These are phyloP conservation scores for Columbina picui DNA, from an alignment of 2,113 vertebrate species.

Conservation along the genomic window DNA sequence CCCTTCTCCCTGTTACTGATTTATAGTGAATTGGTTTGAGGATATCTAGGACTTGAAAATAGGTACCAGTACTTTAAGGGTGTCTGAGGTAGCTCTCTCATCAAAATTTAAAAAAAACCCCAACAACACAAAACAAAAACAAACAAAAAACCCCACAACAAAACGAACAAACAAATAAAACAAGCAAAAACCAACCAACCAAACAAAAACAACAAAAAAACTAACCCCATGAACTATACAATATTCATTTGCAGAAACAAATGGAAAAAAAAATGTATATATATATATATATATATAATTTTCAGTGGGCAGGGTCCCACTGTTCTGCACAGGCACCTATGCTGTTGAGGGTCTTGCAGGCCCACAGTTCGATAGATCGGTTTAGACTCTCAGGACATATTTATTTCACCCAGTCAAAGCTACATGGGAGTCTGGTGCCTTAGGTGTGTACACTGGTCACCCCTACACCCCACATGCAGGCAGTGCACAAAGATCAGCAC, in stretches of 20 bases:
- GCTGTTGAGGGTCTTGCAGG: not conserved
- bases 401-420: not conserved
- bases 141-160: no score
- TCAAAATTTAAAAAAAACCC: not conserved
- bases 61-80: not conserved
- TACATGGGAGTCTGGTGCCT: not conserved
- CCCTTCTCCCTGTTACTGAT: not conserved
- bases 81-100: not conserved
- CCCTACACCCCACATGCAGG: not conserved
- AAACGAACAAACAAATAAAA: no score
- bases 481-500: not conserved
- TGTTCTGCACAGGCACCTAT: not conserved
- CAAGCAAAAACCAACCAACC: no score
- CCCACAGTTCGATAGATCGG: not conserved
- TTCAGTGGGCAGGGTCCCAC: not conserved
- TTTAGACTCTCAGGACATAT: not conserved
- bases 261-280: not conserved
- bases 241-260: not conserved
- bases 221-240: not conserved
- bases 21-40: not conserved
- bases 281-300: no score
- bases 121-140: no score
- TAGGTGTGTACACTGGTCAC: not conserved
- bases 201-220: no score
- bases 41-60: not conserved